Evolutionary conservation across 2,113 vertebrate species (phyloP).

Genomic region (Helogale parvula): DNA sequence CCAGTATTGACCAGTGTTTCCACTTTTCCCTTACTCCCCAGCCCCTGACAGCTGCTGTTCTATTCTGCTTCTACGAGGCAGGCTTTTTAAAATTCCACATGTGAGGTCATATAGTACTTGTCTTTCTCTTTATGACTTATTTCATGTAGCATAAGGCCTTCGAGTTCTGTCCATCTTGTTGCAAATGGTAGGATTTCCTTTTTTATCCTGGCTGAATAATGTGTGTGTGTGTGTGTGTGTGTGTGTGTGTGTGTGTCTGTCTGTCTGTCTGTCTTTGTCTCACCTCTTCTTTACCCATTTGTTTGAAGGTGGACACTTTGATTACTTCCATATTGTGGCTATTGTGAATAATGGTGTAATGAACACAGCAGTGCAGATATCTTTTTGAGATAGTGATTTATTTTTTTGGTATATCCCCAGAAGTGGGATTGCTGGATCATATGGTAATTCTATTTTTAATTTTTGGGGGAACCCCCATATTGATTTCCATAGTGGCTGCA

Average conservation of each 20-base stretch:
- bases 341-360: background rate
- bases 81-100: background rate
- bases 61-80: background rate
- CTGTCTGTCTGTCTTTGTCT: background rate
- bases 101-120: background rate
- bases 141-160: background rate
- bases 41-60: background rate
- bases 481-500: background rate
- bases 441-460: background rate
- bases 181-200: background rate
- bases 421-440: background rate
- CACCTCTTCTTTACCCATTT: background rate
- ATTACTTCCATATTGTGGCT: background rate
- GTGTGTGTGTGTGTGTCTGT: background rate
- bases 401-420: background rate
- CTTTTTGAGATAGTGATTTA: background rate
- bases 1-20: background rate
- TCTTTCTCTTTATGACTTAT: background rate
- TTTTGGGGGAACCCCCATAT: background rate
- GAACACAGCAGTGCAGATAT: background rate
- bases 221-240: background rate
- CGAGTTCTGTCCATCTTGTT: background rate
- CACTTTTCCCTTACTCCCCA: background rate
- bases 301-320: background rate
- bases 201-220: background rate